phyloP scores from a whole-genome alignment of 2,888 invertebrate genomes.

The Chesias legatella region DNA sequence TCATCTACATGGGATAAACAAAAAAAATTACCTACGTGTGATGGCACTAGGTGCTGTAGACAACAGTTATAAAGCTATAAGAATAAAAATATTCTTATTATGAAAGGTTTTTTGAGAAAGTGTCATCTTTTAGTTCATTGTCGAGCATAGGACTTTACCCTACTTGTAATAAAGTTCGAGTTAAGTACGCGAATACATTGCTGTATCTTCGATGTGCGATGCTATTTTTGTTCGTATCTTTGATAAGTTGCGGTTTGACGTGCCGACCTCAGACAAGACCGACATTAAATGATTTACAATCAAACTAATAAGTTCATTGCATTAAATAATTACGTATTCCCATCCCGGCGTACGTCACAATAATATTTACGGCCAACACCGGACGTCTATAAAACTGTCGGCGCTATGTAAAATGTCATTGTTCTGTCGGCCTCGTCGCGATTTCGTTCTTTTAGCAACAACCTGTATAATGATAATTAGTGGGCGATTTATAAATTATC shows the following conservation, averaged over 20 bases:
- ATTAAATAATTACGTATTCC: conserved; percentile 37
- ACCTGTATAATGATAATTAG: conserved; percentile 6
- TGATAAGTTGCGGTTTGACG: conserved; percentile 5
- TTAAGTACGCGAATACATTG: no score
- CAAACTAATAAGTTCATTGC: conserved; percentile 21
- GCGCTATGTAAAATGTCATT: conserved; percentile 51
- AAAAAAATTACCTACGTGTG: no score
- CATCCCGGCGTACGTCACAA: conserved; percentile 37
- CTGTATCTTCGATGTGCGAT: no score
- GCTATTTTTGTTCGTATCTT: no score
- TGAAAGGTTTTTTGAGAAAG: no score
- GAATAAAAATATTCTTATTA: no score
- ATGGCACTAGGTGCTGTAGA: no score
- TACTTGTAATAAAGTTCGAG: no score
- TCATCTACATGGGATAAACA: no score
- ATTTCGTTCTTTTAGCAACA: conserved; percentile 23
- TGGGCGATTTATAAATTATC: neutral
- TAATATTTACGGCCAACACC: conserved; percentile 40
- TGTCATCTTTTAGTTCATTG: no score
- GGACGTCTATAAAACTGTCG: conserved; percentile 51
- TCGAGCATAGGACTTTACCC: no score
- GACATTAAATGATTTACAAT: conserved; percentile 28
- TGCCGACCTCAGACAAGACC: conserved; percentile 13
- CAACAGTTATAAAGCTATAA: no score
- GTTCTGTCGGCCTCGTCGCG: conserved; percentile 35